These are phyloP conservation scores for Thrips palmi DNA, from an alignment of 1,140 invertebrate species.

Conservation along the genomic window DNA sequence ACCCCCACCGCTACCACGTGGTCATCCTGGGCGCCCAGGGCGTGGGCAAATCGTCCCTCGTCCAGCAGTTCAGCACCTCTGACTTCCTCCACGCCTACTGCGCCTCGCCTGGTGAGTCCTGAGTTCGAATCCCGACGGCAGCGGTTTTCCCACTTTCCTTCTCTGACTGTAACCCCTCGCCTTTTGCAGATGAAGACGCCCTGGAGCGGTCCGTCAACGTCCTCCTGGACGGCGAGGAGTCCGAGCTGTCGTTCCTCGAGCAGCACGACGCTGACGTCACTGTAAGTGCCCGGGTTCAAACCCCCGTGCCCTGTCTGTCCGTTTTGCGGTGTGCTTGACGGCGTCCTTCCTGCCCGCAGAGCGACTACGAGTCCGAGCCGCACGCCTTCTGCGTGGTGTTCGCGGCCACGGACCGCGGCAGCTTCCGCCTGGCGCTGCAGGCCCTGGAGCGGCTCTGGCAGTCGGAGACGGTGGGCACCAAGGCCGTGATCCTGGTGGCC, in stretches of 20 bases:
- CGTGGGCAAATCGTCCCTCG: constrained; percentile 84
- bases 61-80: constrained; percentile 96
- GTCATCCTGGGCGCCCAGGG: constrained; percentile 73
- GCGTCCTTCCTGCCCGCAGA: too few relatives aligned
- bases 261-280: constrained; percentile 60
- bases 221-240: constrained; percentile 77
- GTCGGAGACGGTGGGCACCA: constrained; percentile 51
- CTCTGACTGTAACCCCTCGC: too few relatives aligned
- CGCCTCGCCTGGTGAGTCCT: too few relatives aligned
- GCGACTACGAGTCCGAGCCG: too few relatives aligned
- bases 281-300: constrained; percentile 39
- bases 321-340: too few relatives aligned
- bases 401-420: constrained; percentile 64
- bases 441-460: constrained; percentile 63
- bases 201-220: constrained; percentile 83
- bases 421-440: constrained; percentile 57
- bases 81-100: constrained; percentile 89
- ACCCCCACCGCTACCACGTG: constrained; percentile 50
- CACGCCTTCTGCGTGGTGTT: constrained; percentile 88
- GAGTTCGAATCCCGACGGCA: too few relatives aligned
- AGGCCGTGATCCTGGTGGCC: constrained; percentile 82
- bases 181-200: constrained; percentile 72
- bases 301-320: too few relatives aligned
- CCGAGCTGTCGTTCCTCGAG: constrained; percentile 81
- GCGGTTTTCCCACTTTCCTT: too few relatives aligned